phyloP scores from a whole-genome alignment of 2,797 vertebrate genomes.

The Chrosomus eos region DNA sequence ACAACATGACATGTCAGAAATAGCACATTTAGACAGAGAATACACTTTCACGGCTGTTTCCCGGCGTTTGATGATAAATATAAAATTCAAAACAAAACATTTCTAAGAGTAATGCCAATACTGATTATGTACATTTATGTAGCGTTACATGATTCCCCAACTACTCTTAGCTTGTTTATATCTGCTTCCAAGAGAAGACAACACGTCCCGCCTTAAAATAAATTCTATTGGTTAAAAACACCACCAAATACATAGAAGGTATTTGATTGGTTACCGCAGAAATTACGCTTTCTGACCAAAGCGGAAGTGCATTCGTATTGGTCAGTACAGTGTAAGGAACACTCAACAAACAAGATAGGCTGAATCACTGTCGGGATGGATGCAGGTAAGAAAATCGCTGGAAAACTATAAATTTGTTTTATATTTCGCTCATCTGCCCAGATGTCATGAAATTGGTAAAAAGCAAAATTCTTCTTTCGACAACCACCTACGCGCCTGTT shows the following conservation, averaged over 20 bases:
- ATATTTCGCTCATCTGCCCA: not conserved
- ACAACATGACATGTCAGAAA: not conserved
- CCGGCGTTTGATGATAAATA: not conserved
- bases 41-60: not conserved
- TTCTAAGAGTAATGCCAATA: not conserved
- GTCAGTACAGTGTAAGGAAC: constrained; percentile 52
- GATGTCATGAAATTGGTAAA: constrained; percentile 37
- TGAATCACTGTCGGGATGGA: constrained; percentile 83
- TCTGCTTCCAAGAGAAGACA: constrained; percentile 7
- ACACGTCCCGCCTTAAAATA: not conserved
- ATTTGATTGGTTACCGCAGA: constrained; percentile 43
- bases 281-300: not conserved
- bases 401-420: constrained; percentile 53
- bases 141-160: not conserved
- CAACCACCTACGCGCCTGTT: constrained; percentile 27
- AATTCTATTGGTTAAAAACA: constrained; percentile 7
- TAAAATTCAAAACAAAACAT: too few relatives aligned
- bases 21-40: not conserved
- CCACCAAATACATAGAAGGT: not conserved
- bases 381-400: constrained; percentile 75
- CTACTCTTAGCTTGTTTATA: constrained; percentile 16
- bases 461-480: constrained; percentile 27
- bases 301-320: constrained; percentile 64
- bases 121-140: not conserved
- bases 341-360: constrained; percentile 78